Conservation (phyloP, 2,113 vertebrate species). For the Equus przewalskii region DNA sequence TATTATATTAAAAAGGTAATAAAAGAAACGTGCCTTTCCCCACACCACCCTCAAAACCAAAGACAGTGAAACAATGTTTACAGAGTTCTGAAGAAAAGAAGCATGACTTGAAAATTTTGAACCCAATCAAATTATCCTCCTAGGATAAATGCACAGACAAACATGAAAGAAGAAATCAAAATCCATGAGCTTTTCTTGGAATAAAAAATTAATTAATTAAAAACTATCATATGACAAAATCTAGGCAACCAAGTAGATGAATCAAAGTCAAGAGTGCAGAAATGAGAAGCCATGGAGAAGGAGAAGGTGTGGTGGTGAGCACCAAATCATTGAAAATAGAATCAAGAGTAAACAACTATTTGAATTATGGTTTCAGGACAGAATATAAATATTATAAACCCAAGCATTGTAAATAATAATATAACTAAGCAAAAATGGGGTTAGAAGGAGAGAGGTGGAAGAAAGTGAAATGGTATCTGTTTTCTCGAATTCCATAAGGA, state of each 20-base stretch:
- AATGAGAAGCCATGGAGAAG: background rate
- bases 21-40: background rate
- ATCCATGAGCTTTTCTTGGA: background rate
- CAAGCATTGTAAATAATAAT: background rate
- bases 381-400: background rate
- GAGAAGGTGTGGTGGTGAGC: background rate
- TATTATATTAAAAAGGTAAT: background rate
- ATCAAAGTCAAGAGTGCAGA: background rate
- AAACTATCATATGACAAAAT: background rate
- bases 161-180: conserved; percentile 20
- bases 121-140: background rate
- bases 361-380: background rate
- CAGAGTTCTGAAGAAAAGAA: background rate
- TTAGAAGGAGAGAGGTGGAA: background rate
- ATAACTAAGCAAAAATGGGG: background rate
- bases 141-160: background rate
- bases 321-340: background rate
- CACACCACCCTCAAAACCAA: background rate
- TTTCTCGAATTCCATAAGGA: background rate
- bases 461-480: background rate
- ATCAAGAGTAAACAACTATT: background rate
- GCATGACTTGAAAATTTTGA: background rate
- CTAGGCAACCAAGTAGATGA: background rate
- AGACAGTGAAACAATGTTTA: background rate
- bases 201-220: background rate